Evolutionary conservation across 2,888 invertebrate species (phyloP).

Genomic region (Tachina lurida): DNA sequence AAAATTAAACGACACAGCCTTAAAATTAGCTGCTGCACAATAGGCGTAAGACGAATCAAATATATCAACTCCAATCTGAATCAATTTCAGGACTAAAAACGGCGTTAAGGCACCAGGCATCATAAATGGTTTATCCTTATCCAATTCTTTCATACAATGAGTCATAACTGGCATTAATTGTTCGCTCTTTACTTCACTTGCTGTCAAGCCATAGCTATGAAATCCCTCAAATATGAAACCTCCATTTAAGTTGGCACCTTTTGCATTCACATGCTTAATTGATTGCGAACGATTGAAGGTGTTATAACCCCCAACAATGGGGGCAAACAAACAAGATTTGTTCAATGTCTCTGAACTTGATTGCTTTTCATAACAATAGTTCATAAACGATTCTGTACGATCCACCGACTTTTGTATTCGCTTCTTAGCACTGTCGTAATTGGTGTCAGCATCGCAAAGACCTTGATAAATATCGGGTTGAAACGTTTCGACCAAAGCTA

Average conservation of each 20-base stretch:
- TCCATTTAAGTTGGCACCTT: constrained; percentile 84
- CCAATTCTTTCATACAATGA: constrained; percentile 84
- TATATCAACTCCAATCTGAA: constrained; percentile 91
- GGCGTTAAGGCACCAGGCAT: constrained; percentile 93
- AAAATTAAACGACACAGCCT: constrained; percentile 87
- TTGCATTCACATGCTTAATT: constrained; percentile 84
- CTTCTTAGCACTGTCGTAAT: constrained; percentile 86
- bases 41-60: constrained; percentile 94
- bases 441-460: constrained; percentile 87
- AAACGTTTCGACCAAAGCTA: constrained; percentile 90
- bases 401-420: constrained; percentile 88
- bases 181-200: constrained; percentile 84
- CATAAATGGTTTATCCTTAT: constrained; percentile 85
- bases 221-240: constrained; percentile 94
- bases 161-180: constrained; percentile 86
- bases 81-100: constrained; percentile 87
- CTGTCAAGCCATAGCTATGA: constrained; percentile 87
- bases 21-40: constrained; percentile 87
- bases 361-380: constrained; percentile 87
- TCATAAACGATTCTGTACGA: constrained; percentile 87
- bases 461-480: constrained; percentile 92
- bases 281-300: constrained; percentile 86
- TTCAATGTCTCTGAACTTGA: constrained; percentile 84
- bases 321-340: constrained; percentile 83
- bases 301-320: constrained; percentile 87